Base-by-base conservation (phyloP, 2,888 invertebrate species). In the Linhomoeus sp. region DNA sequence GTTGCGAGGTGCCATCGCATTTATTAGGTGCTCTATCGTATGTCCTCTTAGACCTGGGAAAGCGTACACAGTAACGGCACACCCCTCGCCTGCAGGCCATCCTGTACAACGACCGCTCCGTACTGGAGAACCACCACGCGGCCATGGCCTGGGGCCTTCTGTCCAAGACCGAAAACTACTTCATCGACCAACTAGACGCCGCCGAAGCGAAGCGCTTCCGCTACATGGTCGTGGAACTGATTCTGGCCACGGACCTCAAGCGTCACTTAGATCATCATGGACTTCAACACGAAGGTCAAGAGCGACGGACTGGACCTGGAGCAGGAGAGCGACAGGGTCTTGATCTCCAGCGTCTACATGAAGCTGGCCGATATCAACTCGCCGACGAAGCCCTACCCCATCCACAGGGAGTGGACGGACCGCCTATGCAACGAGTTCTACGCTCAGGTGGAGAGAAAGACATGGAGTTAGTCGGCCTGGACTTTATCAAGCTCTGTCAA, bases 401-500 rank as follows among this genome's bases (percentile, higher is more conserved):
- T 75, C 26, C 75, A 75, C 55, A 64, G 67, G 12, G 66, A 69
- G 52, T 75, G 75, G 75, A 75, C 75, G 2, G 60, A 66, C 42
- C 59, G 73, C 26, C 75, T 75, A 49, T 70, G 72, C 24, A 72
- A 73, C 51, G 75, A 75, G 57, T 75, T 75, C 54, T 75, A 75
- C 58, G 72, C 73, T 57, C 75, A 75, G 66, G 73, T 70, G 41
- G 3, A 29, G 7, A n/a, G n/a, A n/a, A n/a, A n/a, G n/a, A n/a
- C n/a, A n/a, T n/a, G n/a, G n/a, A n/a, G n/a, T n/a, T n/a, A n/a
- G n/a, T n/a, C n/a, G n/a, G n/a, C n/a, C n/a, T n/a, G n/a, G n/a
- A n/a, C n/a, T n/a, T n/a, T n/a, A n/a, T n/a, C n/a, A n/a, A n/a
- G n/a, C n/a, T n/a, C n/a, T n/a, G n/a, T n/a, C n/a, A n/a, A n/a